These are phyloP conservation scores for Toxotes chatareus DNA, from an alignment of 2,113 vertebrate species.

Conservation along the genomic window DNA sequence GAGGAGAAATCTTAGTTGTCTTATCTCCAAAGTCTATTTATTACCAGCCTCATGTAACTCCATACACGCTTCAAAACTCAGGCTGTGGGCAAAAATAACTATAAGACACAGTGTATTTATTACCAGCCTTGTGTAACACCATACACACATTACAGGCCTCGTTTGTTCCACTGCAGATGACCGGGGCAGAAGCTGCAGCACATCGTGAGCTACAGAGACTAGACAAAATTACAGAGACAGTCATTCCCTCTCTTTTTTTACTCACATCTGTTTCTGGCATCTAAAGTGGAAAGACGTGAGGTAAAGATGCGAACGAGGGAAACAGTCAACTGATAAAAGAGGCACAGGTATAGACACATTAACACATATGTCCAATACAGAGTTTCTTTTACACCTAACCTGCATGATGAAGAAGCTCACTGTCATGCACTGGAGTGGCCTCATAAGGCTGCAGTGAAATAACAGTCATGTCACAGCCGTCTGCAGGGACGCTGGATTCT, in stretches of 20 bases:
- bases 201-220: not conserved
- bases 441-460: not conserved
- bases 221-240: constrained; percentile 12
- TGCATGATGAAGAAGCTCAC: not conserved
- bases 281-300: not conserved
- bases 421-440: not conserved
- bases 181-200: not conserved
- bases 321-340: not conserved
- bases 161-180: constrained; percentile 34
- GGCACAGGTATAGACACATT: not conserved
- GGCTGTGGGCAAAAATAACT: constrained; percentile 57
- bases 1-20: constrained; percentile 48
- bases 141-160: constrained; percentile 19
- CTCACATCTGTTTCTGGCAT: not conserved
- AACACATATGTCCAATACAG: no score
- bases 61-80: constrained; percentile 60
- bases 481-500: not conserved
- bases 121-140: constrained; percentile 37
- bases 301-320: not conserved
- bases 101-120: constrained; percentile 54
- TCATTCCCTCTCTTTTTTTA: not conserved
- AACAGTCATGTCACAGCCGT: not conserved
- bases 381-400: not conserved
- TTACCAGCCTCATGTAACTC: constrained; percentile 57
- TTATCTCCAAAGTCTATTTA: constrained; percentile 71